phyloP scores from a whole-genome alignment of 2,797 vertebrate species.

The Miichthys miiuy region DNA sequence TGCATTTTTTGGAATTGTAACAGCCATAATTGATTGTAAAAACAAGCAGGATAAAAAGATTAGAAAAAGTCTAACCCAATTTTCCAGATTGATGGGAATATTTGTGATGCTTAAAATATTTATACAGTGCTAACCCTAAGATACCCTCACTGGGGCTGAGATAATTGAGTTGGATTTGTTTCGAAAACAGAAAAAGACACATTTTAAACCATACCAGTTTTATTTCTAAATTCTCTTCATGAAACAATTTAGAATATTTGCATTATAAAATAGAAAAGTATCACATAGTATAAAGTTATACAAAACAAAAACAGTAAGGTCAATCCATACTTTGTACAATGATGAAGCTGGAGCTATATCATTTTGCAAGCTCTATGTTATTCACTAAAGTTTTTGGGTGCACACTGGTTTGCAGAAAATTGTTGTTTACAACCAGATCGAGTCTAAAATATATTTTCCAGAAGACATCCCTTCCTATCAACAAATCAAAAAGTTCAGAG shows the following conservation, averaged over 20 bases:
- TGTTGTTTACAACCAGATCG: constrained; percentile 17
- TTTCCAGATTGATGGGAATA: constrained; percentile 28
- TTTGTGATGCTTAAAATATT: constrained; percentile 28
- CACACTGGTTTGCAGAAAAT: neutral
- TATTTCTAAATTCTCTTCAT: constrained; percentile 25
- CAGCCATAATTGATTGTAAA: neutral
- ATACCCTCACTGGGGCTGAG: neutral
- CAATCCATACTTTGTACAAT: neutral
- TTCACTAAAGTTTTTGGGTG: neutral
- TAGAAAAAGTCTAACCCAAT: constrained; percentile 4
- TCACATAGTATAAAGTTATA: neutral
- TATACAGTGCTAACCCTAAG: constrained; percentile 8
- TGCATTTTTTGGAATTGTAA: neutral
- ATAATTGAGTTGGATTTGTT: neutral
- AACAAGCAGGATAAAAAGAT: constrained; percentile 12
- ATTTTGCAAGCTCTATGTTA: constrained; percentile 14
- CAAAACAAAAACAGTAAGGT: neutral
- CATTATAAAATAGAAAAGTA: constrained; percentile 29
- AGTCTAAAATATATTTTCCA: constrained; percentile 8
- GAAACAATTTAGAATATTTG: neutral
- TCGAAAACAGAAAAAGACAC: constrained; percentile 10
- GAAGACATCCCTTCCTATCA: neutral
- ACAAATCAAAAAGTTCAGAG: constrained; percentile 17
- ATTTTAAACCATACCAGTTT: constrained; percentile 14
- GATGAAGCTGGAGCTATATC: neutral